Evolutionary conservation across 2,113 vertebrate species (phyloP), one percentile per base, ranked within the genome.

Genomic region (Lepus americanus): DNA sequence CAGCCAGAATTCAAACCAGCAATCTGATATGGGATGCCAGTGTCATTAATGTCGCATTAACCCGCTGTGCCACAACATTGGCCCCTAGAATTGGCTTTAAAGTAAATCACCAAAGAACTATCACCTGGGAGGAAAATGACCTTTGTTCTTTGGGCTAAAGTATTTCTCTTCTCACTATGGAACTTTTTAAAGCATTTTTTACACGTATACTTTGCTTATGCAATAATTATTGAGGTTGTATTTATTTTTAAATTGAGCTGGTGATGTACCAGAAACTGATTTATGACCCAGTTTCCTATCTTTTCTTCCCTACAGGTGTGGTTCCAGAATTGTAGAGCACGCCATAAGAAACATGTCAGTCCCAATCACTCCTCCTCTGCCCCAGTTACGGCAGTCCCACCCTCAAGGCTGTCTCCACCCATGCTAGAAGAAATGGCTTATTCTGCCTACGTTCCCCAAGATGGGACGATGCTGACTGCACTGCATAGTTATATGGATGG

Each of bases 321-420:
- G 99, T 99, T 99, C 98, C 99, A 99, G 97, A 99, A 99, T 89
- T 99, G 99, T 96, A 98, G 99, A 97, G 99, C 99, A 0, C 99
- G 99, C 84, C 99, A 99, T 90, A 99, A 99, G 99, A 99, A 99
- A 96, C 99, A 99, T 0, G 99, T 99, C 94, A 99, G 99, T 88
- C 99, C 99, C 69, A 99, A 99, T 84, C 99, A 99, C 96, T 99
- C 98, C 23, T 99, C 99, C 70, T 97, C 98, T 44, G 97, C 98
- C 96, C 98, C 98, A 9, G 98, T 99, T 97, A 98, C 98, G 49
- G 98, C 99, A 0, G 98, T 99, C 61, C 99, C 99, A 66, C 97
- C 99, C 76, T 98, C 98, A 94, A 98, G 99, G 97, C 98, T 99
- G 93, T 99, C 99, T 70, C 99, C 99, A 84, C 99, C 99, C 83